These are phyloP conservation scores for Platygyra sinensis DNA, from an alignment of 64 coral and sea anemone species.

Conservation along the genomic window DNA sequence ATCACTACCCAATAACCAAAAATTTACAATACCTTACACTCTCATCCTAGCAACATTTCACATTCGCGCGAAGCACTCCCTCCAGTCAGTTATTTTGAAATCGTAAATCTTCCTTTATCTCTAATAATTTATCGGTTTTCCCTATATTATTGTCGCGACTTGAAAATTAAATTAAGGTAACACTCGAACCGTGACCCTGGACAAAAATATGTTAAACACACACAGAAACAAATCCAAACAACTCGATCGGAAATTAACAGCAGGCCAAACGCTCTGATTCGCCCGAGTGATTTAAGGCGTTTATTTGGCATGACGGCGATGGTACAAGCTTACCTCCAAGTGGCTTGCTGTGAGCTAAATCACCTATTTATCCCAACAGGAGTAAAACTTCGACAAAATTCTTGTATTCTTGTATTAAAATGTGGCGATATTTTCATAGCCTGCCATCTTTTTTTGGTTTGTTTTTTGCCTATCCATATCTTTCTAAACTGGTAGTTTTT, in stretches of 20 bases:
- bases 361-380: neutral
- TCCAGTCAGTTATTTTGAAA: neutral
- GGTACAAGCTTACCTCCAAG: neutral
- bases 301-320: neutral
- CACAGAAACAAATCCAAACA: constrained; percentile 21
- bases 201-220: constrained; percentile 21
- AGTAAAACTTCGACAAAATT: neutral
- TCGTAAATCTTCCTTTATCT: neutral
- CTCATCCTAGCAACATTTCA: neutral
- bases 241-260: neutral
- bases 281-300: neutral
- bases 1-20: neutral
- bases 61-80: neutral
- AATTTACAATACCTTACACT: neutral
- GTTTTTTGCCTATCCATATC: neutral
- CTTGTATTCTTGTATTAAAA: neutral
- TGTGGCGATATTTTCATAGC: neutral
- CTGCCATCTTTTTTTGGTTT: neutral
- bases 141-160: neutral
- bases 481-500: constrained; percentile 9
- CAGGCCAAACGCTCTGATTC: neutral
- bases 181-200: neutral
- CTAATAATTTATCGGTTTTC: neutral
- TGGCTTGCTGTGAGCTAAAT: neutral
- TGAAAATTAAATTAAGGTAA: constrained; percentile 7